Evolutionary conservation across 2,113 vertebrate genomes (phyloP), one percentile per base, ranked within the genome.

Genomic region (Australoheros scitulus): DNA sequence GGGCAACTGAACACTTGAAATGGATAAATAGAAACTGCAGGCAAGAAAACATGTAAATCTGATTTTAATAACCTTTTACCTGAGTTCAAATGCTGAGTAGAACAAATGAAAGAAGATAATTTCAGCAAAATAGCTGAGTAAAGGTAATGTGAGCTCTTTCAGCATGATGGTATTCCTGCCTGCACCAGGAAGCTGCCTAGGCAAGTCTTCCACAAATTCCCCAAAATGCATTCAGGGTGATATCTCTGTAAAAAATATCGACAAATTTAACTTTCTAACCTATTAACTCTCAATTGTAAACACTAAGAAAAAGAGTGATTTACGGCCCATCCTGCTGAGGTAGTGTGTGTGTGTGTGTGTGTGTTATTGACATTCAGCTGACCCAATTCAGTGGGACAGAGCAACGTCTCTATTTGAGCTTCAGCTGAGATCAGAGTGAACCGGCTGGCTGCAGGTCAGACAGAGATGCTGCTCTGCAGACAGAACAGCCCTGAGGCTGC

Each of bases 331-430:
- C n/a, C n/a, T n/a, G n/a, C n/a, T n/a, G n/a, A n/a, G n/a, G n/a
- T n/a, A n/a, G n/a, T n/a, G n/a, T n/a, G 60, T 64, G 22, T 70
- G 38, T 61, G 56, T 60, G 43, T 78, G 13, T 79, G 5, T 38
- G 26, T 32, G 59, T 1, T 52, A 18, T 72, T 32, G 81, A 80
- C 41, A 75, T 72, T 58, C 68, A 6, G 7, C 18, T 84, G 86
- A 88, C 90, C 90, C 74, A 87, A 70, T 88, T 87, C 20, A 72
- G 0, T 0, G 56, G 88, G 79, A 89, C 87, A 91, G 65, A 83
- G 80, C 70, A n/a, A 81, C 14, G 63, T 88, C 56, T 78, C 86
- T 80, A 79, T 89, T 79, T 81, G 85, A 80, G 29, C 68, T 52
- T 61, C 80, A 76, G 77, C 13, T 57, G 38, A 43, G 41, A 59